Percentiles rank a stretch among this genome's conserved stretches.
These are phyloP conservation scores for Dysmachus trigonus DNA, from an alignment of 2,888 invertebrate genomes.

Conservation along the genomic window DNA sequence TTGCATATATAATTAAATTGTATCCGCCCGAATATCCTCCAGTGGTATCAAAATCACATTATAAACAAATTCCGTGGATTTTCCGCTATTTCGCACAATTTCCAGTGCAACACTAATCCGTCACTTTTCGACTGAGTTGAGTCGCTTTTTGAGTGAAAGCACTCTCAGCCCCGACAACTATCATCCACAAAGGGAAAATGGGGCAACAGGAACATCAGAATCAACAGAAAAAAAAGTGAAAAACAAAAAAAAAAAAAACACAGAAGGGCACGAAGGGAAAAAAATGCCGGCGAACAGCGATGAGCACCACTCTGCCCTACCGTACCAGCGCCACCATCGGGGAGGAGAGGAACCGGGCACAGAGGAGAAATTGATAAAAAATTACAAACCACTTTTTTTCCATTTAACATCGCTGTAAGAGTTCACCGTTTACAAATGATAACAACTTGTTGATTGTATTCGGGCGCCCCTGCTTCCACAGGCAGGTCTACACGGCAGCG, in stretches of 20 bases:
- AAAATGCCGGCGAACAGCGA: not conserved
- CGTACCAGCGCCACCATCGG: too few relatives aligned
- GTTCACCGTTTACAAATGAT: conserved; percentile 55
- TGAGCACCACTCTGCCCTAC: not conserved
- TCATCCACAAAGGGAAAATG: conserved; percentile 21
- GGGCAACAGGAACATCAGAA: conserved; percentile 32
- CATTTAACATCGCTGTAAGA: conserved; percentile 54
- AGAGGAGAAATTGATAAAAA: conserved; percentile 43
- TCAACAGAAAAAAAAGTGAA: conserved; percentile 34
- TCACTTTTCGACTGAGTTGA: not conserved
- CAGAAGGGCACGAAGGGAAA: not conserved
- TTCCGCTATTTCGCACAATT: not conserved
- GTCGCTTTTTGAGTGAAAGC: not conserved
- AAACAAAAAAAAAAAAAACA: not conserved
- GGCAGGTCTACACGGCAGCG: conserved; percentile 31
- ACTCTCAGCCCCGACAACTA: conserved; percentile 31
- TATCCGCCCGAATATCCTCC: not conserved
- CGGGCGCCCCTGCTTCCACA: conserved; percentile 34
- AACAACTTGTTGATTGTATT: conserved; percentile 54
- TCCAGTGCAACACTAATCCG: not conserved
- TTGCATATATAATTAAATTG: not conserved
- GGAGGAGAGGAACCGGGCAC: conserved; percentile 10
- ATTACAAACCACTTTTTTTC: conserved; percentile 49
- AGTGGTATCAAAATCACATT: not conserved
- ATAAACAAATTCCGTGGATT: not conserved